A percentile compares a stretch with the other conserved stretches of the same genome.
These are phyloP conservation scores for Gymnoscopelus braueri DNA, from an alignment of 2,797 vertebrate genomes.

Conservation along the genomic window DNA sequence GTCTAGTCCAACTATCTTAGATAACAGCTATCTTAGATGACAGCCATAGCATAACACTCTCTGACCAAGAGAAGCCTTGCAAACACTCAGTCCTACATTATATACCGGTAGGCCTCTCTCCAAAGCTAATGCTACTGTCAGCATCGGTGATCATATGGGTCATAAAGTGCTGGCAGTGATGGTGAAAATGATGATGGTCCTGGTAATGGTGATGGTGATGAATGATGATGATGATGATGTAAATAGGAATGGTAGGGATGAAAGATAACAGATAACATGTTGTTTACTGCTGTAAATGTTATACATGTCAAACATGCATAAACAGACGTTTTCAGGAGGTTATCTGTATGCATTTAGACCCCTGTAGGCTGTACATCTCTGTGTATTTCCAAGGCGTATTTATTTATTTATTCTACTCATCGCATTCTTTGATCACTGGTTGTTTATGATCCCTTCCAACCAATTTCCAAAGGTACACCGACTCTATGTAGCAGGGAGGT, in stretches of 20 bases:
- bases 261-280: slow-evolving; percentile 18
- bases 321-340: slow-evolving; percentile 19
- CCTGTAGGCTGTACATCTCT: slow-evolving; percentile 16
- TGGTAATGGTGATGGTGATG: background rate
- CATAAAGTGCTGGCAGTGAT: slow-evolving; percentile 17
- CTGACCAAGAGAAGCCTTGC: background rate
- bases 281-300: slow-evolving; percentile 56
- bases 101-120: slow-evolving; percentile 20
- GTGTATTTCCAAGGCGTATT: slow-evolving; percentile 11
- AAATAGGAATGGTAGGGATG: background rate
- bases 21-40: slow-evolving; percentile 34
- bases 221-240: slow-evolving; percentile 11
- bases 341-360: slow-evolving; percentile 26
- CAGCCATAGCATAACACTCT: slow-evolving; percentile 28
- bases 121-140: slow-evolving; percentile 12
- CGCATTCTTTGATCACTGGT: background rate
- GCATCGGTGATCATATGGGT: background rate
- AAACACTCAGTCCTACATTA: background rate
- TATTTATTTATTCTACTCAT: background rate
- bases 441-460: background rate
- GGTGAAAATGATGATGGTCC: slow-evolving; percentile 18
- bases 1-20: slow-evolving; percentile 42
- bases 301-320: slow-evolving; percentile 37
- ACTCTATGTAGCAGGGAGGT: too few species aligned
- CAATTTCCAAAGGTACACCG: background rate